Evolutionary conservation across 2,888 invertebrate genomes (phyloP), one percentile per base, ranked within the genome.

Genomic region (Adelognathus sp.): DNA sequence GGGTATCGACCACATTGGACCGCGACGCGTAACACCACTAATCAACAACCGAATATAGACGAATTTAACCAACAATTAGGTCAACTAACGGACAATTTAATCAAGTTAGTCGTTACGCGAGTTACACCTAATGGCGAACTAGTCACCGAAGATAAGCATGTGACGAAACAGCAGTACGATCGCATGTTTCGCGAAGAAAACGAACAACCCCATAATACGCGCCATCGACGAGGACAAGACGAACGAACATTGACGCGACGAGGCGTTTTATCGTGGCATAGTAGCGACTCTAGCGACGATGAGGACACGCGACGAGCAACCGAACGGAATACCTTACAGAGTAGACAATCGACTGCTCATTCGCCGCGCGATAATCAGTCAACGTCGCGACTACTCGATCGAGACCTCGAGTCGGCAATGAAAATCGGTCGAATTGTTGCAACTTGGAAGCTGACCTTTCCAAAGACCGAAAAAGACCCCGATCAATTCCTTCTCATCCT

Each of bases 401-500:
- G 33, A 33, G 33, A 33, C 11, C 33, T 33, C 11, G 33, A 33
- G 33, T 33, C 33, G 33, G 33, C 33, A 33, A 33, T 33, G 33
- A 33, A 33, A 6, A 33, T 33, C 5, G 33, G 3, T 5, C 33
- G 33, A 4, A 33, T 33, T 9, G 33, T 33, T 33, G 33, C 33
- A 11, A 33, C 6, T 11, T 5, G 33, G 33, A 33, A 33, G 6
- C 5, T 33, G 33, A 33, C 6, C 3, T 33, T 33, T 11, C 33
- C 33, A 6, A 33, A 33, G 5, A 33, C 33, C 1, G 33, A 33
- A 6, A 33, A 33, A 33, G 33, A 33, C 6, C 33, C 33, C 11
- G 33, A 79, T 3, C 75, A 71, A 31, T 79, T 79, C 39, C 27
- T 75, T 39, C 31, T 73, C 9, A 69, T 80, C 21, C 11, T 73